phyloP scores from a whole-genome alignment of 1,140 invertebrate genomes.

The Aphelenchoides fujianensis region DNA sequence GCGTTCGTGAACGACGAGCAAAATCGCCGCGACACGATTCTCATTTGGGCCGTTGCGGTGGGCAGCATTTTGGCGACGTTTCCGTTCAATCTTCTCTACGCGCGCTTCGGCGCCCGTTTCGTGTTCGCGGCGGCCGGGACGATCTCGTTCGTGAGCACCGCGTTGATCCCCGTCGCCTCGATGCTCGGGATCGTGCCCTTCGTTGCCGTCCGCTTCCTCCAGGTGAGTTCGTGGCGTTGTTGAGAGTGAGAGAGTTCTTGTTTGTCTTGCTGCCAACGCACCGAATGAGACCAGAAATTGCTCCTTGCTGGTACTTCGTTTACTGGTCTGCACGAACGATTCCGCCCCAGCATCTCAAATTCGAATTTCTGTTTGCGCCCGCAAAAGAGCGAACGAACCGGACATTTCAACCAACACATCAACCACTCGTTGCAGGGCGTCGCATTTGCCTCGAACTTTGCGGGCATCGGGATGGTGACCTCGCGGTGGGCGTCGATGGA shows the following conservation, averaged over 20 bases:
- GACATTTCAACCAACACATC: no score
- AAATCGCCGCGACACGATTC: slow-evolving; percentile 17
- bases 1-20: no score
- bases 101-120: slow-evolving; percentile 18
- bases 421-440: slow-evolving; percentile 32
- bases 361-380: no score
- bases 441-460: slow-evolving; percentile 44
- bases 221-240: slow-evolving; percentile 21
- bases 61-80: slow-evolving; percentile 26
- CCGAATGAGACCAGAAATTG: no score
- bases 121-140: slow-evolving; percentile 20
- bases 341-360: no score
- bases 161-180: not conserved
- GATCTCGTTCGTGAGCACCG: slow-evolving; percentile 10
- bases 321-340: no score
- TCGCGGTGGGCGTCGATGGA: slow-evolving; percentile 38
- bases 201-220: slow-evolving; percentile 1
- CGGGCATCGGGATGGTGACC: slow-evolving; percentile 42
- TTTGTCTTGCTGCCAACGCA: no score
- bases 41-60: slow-evolving; percentile 25
- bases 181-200: not conserved
- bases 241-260: no score
- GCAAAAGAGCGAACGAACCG: no score
- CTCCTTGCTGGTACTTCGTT: no score
- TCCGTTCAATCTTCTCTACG: slow-evolving; percentile 31